phyloP scores from a whole-genome alignment of 2,888 invertebrate genomes.

The Spisula solida region DNA sequence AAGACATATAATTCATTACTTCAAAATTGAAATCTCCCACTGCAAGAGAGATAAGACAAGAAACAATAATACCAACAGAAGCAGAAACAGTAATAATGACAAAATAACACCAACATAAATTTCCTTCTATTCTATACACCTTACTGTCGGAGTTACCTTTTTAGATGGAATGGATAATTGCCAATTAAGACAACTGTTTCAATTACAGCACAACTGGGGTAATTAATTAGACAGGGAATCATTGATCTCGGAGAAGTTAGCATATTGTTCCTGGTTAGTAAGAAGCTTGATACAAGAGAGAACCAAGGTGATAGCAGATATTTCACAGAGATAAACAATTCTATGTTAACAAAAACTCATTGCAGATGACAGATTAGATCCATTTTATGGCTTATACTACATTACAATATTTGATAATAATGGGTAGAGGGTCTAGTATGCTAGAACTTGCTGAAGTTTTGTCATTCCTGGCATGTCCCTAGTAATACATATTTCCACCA shows the following conservation, averaged over 20 bases:
- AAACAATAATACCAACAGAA: background rate
- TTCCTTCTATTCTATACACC: slow-evolving; percentile 14
- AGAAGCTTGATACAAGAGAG: slow-evolving; percentile 13
- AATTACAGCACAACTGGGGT: slow-evolving; percentile 44
- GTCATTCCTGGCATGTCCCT: slow-evolving; percentile 3
- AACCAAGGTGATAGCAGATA: background rate
- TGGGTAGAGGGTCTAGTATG: background rate
- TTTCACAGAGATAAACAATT: slow-evolving; percentile 8
- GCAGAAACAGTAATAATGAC: background rate
- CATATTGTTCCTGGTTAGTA: slow-evolving; percentile 23
- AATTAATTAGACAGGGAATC: slow-evolving; percentile 47
- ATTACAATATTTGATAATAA: slow-evolving; percentile 23
- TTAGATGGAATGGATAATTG: slow-evolving; percentile 36
- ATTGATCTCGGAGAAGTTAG: slow-evolving; percentile 36
- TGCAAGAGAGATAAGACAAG: background rate
- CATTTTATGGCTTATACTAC: slow-evolving; percentile 19
- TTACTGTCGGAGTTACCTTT: slow-evolving; percentile 43
- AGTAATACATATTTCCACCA: background rate
- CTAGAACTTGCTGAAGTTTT: slow-evolving; percentile 3
- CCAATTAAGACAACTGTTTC: slow-evolving; percentile 45
- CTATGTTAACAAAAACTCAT: slow-evolving; percentile 17
- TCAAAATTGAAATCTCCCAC: slow-evolving; percentile 7
- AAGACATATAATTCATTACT: slow-evolving; percentile 6
- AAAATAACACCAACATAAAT: slow-evolving; percentile 8
- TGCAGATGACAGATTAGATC: slow-evolving; percentile 10